Evolutionary conservation across 2,888 invertebrate species (phyloP), one percentile per base, ranked within the genome.

Genomic region (Melinopterus prodromus): DNA sequence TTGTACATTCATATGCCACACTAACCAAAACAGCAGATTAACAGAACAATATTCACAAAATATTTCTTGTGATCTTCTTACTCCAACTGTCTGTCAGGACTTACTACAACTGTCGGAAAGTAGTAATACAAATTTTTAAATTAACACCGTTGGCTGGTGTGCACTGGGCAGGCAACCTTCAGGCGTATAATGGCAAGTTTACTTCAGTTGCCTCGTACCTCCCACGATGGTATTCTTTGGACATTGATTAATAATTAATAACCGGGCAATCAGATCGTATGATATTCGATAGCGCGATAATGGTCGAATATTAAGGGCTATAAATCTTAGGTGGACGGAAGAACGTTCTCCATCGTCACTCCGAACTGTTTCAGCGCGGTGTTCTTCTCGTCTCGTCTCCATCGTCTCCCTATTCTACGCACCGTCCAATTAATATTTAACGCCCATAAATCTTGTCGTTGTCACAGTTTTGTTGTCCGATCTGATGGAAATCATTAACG

Each of bases 221-320:
- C 53, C 53, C 53, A 12, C 53, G 53, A 53, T 12, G 53, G 12
- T 12, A 53, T 53, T 53, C 53, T 53, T 53, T 12, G 12, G 53
- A 53, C 53, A 53, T 53, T 53, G 53, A 53, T 53, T 53, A 53
- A 53, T 53, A 53, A 53, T 53, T 53, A 53, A 53, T 53, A 53
- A 53, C 53, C 53, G 53, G 53, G 53, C 53, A 53, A 53, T 53
- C 53, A 53, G 53, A 4, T 53, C 53, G 53, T 7, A 53, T 53
- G 53, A 53, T 53, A 53, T 12, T 53, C 53, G 53, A 53, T 53
- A 53, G 7, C 53, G 53, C 53, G 53, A 53, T 53, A 53, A 53
- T 53, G 53, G 53, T 53, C 53, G 53, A 53, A 53, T 53, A 53
- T 53, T 53, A 53, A 53, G 53, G 53, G 53, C 53, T 53, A 53